Conservation (phyloP, 2,113 vertebrate genomes). For the Falco punctatus region DNA sequence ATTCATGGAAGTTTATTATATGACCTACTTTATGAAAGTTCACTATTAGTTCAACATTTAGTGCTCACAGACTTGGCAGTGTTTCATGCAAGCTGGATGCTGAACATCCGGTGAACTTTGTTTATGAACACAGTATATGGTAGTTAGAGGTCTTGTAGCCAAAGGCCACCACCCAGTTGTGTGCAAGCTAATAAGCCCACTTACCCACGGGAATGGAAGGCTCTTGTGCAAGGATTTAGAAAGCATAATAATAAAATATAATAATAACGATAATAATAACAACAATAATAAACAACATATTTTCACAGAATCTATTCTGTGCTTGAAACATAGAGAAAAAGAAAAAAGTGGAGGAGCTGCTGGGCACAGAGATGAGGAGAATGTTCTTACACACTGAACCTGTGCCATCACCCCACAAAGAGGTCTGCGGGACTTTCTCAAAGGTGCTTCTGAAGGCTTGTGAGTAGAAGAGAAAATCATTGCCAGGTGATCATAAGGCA, state of each 20-base stretch:
- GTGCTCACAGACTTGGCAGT: not conserved
- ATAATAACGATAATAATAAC: not conserved
- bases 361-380: not conserved
- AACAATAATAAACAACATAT: not conserved
- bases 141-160: not conserved
- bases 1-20: conserved; percentile 19
- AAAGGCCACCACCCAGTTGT: not conserved
- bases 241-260: not conserved
- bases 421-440: not conserved
- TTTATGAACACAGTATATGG: not conserved
- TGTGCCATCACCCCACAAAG: rapidly evolving
- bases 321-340: not conserved
- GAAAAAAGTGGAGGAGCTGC: not conserved
- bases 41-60: conserved; percentile 43
- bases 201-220: not conserved
- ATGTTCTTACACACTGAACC: not conserved
- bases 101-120: not conserved
- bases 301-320: not conserved
- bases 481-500: not conserved
- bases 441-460: not conserved
- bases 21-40: conserved; percentile 23
- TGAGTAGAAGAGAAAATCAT: not conserved
- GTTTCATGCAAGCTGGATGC: conserved; percentile 14
- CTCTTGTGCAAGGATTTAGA: not conserved
- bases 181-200: not conserved